Percentiles rank a stretch among this genome's conserved stretches.
These are phyloP conservation scores for Colius striatus DNA, from an alignment of 2,113 vertebrate species.

Conservation along the genomic window DNA sequence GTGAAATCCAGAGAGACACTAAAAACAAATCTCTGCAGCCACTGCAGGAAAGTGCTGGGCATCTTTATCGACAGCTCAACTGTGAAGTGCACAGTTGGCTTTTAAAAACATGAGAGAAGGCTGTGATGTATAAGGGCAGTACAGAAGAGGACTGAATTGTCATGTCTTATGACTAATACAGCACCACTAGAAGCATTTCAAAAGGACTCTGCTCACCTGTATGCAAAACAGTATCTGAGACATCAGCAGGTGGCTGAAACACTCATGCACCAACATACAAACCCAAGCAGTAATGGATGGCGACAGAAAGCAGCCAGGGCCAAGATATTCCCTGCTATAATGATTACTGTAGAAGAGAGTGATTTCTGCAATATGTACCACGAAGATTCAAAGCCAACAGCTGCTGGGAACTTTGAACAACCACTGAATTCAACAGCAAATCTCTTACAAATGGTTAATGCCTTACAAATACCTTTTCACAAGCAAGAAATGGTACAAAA, in stretches of 20 bases:
- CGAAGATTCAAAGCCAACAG: constrained; percentile 7
- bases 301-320: not conserved
- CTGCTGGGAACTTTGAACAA: constrained; percentile 16
- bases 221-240: not conserved
- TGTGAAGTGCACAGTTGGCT: not conserved
- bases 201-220: not conserved
- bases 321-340: constrained; percentile 2
- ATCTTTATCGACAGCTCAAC: not conserved
- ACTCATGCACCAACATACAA: not conserved
- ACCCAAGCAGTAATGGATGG: not conserved
- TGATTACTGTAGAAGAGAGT: not conserved
- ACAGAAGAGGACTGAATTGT: not conserved
- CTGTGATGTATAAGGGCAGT: not conserved
- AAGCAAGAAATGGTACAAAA: not conserved
- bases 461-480: constrained; percentile 37
- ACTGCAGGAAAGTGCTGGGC: not conserved
- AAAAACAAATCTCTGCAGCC: not conserved
- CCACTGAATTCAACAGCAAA: constrained; percentile 5
- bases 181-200: not conserved
- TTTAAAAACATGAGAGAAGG: not conserved
- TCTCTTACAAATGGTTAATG: constrained; percentile 33
- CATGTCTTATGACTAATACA: not conserved
- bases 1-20: not conserved
- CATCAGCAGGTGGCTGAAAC: not conserved
- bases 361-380: constrained; percentile 11